A percentile compares a stretch with the other conserved stretches of the same genome.
Evolutionary conservation across 2,888 invertebrate species (phyloP).

Genomic region (Notocelia uddmanniana): DNA sequence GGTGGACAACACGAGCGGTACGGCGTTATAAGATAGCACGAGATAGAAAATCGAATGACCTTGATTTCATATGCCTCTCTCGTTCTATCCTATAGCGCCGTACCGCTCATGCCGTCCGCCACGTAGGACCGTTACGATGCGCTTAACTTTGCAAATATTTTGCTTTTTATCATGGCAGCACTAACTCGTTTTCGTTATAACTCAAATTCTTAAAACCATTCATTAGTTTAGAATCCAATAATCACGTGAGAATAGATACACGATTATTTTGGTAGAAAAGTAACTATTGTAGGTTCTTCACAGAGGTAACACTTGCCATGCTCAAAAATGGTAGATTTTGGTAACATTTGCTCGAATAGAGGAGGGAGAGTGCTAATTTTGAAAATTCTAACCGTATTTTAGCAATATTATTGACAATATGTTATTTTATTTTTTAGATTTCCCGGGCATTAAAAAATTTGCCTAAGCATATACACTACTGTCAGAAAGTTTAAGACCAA

Average conservation of each 20-base stretch:
- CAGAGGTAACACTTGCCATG: slow-evolving; percentile 55
- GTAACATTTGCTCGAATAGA: slow-evolving; percentile 58
- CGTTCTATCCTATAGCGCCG: too few relatives aligned
- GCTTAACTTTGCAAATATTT: slow-evolving; percentile 20
- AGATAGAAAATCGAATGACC: too few relatives aligned
- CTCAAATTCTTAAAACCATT: slow-evolving; percentile 25
- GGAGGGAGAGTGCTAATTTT: slow-evolving; percentile 48
- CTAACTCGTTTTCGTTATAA: slow-evolving; percentile 40
- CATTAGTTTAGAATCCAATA: slow-evolving; percentile 40
- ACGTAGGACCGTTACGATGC: too few relatives aligned
- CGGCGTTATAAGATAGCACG: too few relatives aligned
- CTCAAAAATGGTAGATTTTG: slow-evolving; percentile 56
- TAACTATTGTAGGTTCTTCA: slow-evolving; percentile 56
- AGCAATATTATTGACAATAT: slow-evolving; percentile 34
- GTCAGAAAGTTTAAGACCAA: too few relatives aligned
- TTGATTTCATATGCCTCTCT: too few relatives aligned
- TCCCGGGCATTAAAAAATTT: too few relatives aligned
- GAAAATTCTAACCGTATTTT: slow-evolving; percentile 34
- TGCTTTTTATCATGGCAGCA: slow-evolving; percentile 46
- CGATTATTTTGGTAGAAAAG: slow-evolving; percentile 58
- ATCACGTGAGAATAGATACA: slow-evolving; percentile 50
- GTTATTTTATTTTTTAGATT: background rate
- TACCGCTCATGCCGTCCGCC: too few relatives aligned
- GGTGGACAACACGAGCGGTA: too few relatives aligned
- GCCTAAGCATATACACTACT: too few relatives aligned